These are phyloP conservation scores for Ctenodactylus gundi DNA, from an alignment of 2,113 vertebrate species.

Conservation along the genomic window DNA sequence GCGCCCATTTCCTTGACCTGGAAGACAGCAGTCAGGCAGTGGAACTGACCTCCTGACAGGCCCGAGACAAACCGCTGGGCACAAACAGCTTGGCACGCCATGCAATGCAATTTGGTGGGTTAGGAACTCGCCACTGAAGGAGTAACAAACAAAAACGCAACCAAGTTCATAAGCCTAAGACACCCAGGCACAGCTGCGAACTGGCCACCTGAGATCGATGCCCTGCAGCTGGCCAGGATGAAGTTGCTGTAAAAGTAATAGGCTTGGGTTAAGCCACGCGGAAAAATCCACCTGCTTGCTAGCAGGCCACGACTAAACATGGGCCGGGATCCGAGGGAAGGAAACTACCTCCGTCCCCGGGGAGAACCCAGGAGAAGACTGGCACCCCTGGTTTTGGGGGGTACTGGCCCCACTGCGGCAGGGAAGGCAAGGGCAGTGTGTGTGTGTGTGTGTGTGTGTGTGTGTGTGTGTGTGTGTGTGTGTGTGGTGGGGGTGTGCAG, in stretches of 20 bases:
- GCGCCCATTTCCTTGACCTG: background rate
- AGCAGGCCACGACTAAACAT: too few relatives aligned
- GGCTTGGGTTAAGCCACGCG: background rate
- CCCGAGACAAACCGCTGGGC: background rate
- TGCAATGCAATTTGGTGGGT: background rate
- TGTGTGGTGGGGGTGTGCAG: background rate
- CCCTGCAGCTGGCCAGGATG: background rate
- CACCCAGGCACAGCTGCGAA: background rate
- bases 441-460: too few relatives aligned
- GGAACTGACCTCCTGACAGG: background rate
- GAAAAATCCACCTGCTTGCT: conserved; percentile 62
- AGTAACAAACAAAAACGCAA: background rate
- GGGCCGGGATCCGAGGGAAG: too few relatives aligned
- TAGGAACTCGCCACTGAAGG: background rate
- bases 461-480: too few relatives aligned
- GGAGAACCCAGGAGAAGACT: background rate
- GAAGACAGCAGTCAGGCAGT: background rate
- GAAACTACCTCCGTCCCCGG: too few relatives aligned
- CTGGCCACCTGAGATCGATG: background rate
- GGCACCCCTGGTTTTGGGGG: background rate
- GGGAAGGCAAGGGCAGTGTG: background rate
- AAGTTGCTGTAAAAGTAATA: background rate
- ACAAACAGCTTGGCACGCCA: background rate
- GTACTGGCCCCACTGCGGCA: background rate
- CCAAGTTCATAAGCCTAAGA: background rate